Percentiles rank a stretch among this genome's conserved stretches.
phyloP scores from a whole-genome alignment of 2,888 invertebrate genomes.

The Labia minor region DNA sequence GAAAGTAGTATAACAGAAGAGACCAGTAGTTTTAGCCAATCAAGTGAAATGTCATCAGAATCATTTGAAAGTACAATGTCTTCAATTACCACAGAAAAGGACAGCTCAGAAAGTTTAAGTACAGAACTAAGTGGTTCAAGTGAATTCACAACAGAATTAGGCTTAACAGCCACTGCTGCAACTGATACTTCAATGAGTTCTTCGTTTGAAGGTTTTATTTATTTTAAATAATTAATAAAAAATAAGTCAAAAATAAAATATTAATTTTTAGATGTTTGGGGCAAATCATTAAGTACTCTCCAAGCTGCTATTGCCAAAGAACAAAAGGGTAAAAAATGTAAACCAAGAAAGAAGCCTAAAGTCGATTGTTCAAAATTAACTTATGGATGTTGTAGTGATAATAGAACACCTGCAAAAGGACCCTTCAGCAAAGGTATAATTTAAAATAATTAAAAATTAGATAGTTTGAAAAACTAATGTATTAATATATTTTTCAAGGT shows the following conservation, averaged over 20 bases:
- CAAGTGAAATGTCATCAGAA: not conserved
- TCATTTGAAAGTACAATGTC: conserved; percentile 15
- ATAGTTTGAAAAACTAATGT: not conserved
- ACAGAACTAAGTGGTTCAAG: conserved; percentile 17
- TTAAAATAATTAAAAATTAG: conserved; percentile 14
- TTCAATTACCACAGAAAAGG: not conserved
- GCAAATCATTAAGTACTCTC: conserved; percentile 44
- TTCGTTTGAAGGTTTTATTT: not conserved
- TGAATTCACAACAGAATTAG: not conserved
- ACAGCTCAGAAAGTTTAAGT: not conserved
- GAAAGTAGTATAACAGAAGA: not conserved
- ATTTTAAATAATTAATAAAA: conserved; percentile 14
- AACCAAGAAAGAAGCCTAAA: conserved; percentile 40
- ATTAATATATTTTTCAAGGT: conserved; percentile 35
- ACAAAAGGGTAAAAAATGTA: conserved; percentile 45
- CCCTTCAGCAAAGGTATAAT: conserved; percentile 61
- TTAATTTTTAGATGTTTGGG: conserved; percentile 39
- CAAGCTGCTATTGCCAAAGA: conserved; percentile 42
- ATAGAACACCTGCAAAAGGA: conserved; percentile 61
- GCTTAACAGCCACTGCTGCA: not conserved
- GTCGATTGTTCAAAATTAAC: conserved; percentile 46
- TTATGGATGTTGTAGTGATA: conserved; percentile 81
- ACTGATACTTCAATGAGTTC: not conserved
- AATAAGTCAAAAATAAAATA: no score
- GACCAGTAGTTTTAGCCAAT: not conserved